phyloP scores from a whole-genome alignment of 2,113 vertebrate genomes.

The Xiphophorus maculatus region DNA sequence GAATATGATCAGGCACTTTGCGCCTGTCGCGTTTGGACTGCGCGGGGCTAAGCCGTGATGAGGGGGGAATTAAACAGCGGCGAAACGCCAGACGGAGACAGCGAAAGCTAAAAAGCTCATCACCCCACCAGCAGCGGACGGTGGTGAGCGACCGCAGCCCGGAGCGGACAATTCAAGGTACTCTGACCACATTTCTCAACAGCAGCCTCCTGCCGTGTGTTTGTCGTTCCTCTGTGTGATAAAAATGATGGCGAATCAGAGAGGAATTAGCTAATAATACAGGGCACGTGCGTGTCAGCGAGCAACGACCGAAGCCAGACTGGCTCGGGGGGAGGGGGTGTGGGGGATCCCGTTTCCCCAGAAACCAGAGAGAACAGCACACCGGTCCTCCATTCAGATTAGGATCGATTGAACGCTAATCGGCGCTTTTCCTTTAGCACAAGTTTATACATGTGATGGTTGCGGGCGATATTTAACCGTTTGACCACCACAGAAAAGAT shows the following conservation, averaged over 20 bases:
- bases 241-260: neutral
- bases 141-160: slow-evolving; percentile 27
- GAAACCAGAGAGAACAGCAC: too few species aligned
- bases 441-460: too few species aligned
- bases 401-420: too few species aligned
- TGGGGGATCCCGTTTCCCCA: too few species aligned
- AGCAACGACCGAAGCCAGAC: too few species aligned
- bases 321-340: too few species aligned
- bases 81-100: slow-evolving; percentile 56
- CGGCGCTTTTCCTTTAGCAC: too few species aligned
- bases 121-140: slow-evolving; percentile 20
- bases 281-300: neutral
- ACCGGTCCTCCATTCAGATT: too few species aligned
- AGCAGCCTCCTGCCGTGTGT: too few species aligned
- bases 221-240: neutral
- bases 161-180: slow-evolving; percentile 50
- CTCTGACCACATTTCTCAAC: neutral
- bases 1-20: neutral
- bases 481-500: too few species aligned
- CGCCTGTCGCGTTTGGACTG: neutral
- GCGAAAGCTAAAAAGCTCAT: slow-evolving; percentile 57
- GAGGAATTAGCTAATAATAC: neutral
- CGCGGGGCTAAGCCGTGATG: slow-evolving; percentile 40
- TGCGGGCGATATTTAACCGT: too few species aligned
- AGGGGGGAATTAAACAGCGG: slow-evolving; percentile 34